Base-by-base conservation (phyloP, 2,113 vertebrate genomes). In the Lonchura striata region DNA sequence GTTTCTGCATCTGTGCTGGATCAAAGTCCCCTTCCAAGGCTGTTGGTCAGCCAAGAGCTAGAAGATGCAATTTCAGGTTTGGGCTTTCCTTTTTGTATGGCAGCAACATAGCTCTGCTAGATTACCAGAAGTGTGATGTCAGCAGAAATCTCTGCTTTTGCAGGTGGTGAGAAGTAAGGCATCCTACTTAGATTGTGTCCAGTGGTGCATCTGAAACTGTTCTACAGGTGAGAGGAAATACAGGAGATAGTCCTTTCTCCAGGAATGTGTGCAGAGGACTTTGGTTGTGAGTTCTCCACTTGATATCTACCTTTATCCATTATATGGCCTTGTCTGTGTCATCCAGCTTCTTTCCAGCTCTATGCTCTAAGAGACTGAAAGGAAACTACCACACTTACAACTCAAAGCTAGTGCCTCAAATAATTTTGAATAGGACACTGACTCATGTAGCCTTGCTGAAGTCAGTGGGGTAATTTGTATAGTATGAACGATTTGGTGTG, bases 401-500 rank as follows among this genome's bases (percentile, higher is more conserved):
- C 24, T 7, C 30, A 31, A 56, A 63, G 65, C 24, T 80, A 69
- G 42, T 31, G 47, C 35, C 25, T 87, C 41, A n/a, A 5, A 82
- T 76, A 61, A 63, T 81, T 94, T 42, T 68, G 27, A 56, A 66
- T 54, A 69, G 37, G 25, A 42, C 13, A 31, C 53, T 53, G 71
- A 93, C 33, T 85, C 50, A 39, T 13, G 19, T 44, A 85, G 35
- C 31, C 17, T 81, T 88, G 33, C 19, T 94, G 56, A 71, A 93
- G 18, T 71, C 71, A 90, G 31, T 17, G 25, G 52, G 15, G 27
- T 70, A 79, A 57, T 88, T 90, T 1, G 0, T 61, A 59, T 24
- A 77, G 17, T 41, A 74, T 3, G 0, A 86, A 70, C 14, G 44
- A 44, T 24, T 86, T 59, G 22, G 7, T 47, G 13, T 54, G 42